Percentiles rank a stretch among this genome's conserved stretches.
phyloP scores from a whole-genome alignment of 2,797 vertebrate species.

The Sebastes cheni region DNA sequence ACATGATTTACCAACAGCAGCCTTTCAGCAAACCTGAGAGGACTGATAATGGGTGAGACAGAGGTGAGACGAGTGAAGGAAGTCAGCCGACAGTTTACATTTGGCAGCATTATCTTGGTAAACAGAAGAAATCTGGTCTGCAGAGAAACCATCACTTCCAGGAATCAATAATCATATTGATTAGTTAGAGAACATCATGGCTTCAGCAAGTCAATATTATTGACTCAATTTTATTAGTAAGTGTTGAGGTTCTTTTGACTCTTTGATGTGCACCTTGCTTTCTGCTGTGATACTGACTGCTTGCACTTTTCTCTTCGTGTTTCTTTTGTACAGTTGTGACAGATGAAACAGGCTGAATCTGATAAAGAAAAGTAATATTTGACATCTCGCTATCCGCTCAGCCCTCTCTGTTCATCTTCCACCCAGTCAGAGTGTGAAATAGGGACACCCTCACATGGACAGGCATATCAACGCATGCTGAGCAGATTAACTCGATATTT shows the following conservation, averaged over 20 bases:
- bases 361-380: slow-evolving; percentile 23
- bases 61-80: not conserved
- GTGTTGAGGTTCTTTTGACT: not conserved
- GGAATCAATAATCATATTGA: slow-evolving; percentile 10
- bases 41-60: not conserved
- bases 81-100: not conserved
- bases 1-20: not conserved
- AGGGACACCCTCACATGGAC: slow-evolving; percentile 6
- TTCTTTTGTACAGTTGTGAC: not conserved
- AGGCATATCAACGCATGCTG: slow-evolving; percentile 25
- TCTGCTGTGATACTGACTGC: not conserved
- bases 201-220: not conserved
- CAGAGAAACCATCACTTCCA: not conserved
- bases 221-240: not conserved
- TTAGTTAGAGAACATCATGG: not conserved
- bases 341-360: not conserved
- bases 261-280: not conserved
- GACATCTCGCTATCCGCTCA: not conserved
- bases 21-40: not conserved
- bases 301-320: not conserved
- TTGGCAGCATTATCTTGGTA: not conserved
- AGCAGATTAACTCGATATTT: slow-evolving; percentile 53
- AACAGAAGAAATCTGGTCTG: not conserved
- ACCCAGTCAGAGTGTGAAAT: slow-evolving; percentile 21
- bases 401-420: no score